A percentile compares a stretch with the other conserved stretches of the same genome.
Evolutionary conservation across 2,797 vertebrate genomes (phyloP).

Genomic region (Sparidentex hasta): DNA sequence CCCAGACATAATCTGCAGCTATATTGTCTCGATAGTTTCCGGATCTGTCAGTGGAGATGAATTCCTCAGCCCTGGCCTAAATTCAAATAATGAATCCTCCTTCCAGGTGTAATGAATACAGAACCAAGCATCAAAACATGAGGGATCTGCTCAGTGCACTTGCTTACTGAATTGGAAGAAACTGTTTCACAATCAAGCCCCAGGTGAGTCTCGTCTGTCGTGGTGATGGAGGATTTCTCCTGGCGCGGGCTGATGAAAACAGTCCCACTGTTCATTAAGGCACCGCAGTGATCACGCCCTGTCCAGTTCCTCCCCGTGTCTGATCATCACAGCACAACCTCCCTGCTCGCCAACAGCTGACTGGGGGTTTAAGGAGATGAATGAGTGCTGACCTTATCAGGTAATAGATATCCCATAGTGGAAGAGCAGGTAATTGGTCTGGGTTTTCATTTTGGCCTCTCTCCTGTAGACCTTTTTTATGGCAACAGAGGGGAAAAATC

Average conservation of each 20-base stretch:
- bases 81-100: constrained; percentile 25
- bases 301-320: constrained; percentile 46
- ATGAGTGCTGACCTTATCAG: constrained; percentile 73
- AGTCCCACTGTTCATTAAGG: constrained; percentile 53
- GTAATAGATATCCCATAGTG: constrained; percentile 70
- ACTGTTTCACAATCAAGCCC: constrained; percentile 27
- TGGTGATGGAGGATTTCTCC: constrained; percentile 65
- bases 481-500: constrained; percentile 16
- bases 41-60: constrained; percentile 18
- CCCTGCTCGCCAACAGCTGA: constrained; percentile 57
- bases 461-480: constrained; percentile 41
- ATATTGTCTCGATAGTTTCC: background rate
- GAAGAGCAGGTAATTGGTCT: constrained; percentile 62
- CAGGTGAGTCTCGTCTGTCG: constrained; percentile 47
- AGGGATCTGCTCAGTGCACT: constrained; percentile 30
- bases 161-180: constrained; percentile 13
- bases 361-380: constrained; percentile 73
- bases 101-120: constrained; percentile 11
- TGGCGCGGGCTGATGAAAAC: constrained; percentile 52
- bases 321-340: constrained; percentile 54
- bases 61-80: constrained; percentile 19
- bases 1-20: constrained; percentile 1
- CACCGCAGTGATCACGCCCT: constrained; percentile 15
- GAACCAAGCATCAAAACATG: constrained; percentile 22
- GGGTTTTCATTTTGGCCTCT: constrained; percentile 61